Base-by-base conservation (phyloP, 2,113 vertebrate species). In the Phylloscopus trochilus region DNA sequence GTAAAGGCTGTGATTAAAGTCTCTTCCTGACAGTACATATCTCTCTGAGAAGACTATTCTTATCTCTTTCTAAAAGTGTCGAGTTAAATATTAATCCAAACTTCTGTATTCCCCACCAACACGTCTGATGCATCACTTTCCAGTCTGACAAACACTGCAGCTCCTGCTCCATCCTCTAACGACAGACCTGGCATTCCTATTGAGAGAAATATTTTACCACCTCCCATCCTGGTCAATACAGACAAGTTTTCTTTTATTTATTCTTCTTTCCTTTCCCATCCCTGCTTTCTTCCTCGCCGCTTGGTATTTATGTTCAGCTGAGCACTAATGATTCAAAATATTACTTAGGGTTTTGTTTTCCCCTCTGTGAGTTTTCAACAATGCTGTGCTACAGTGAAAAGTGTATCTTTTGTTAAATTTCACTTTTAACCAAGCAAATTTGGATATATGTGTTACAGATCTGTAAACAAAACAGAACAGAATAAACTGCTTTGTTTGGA, bases 401-500 rank as follows among this genome's bases (percentile, higher is more conserved):
- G 62, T 92, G 91, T 97, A 90, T 90, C 55, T 97, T 98, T 94
- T 93, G 93, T 97, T 96, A 94, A 96, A 97, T 96, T 97, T 97
- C 94, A 96, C 95, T 96, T 97, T 89, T 85, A 96, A 85, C 46
- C 66, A 73, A 97, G 85, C 81, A 91, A 89, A 94, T 92, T 94
- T 80, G 94, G 96, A 89, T 88, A 97, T 95, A 95, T 83, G 93
- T 97, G 95, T 97, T 97, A 96, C 97, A 97, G 96, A 95, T 97
- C 90, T 97, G 97, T 98, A 97, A 95, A 87, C 92, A 95, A 93
- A 96, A n/a, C 82, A 75, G 76, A 93, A 92, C 87, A 97, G 96
- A 98, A 98, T 98, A 98, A 98, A 98, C 93, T 83, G 90, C 95
- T 97, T 98, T 95, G 69, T 95, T 89, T 1, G 72, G 96, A 98